Percentiles rank a stretch among this genome's conserved stretches.
These are phyloP conservation scores for Drosophila suzukii DNA, from an alignment of 1,140 invertebrate species.

Conservation along the genomic window DNA sequence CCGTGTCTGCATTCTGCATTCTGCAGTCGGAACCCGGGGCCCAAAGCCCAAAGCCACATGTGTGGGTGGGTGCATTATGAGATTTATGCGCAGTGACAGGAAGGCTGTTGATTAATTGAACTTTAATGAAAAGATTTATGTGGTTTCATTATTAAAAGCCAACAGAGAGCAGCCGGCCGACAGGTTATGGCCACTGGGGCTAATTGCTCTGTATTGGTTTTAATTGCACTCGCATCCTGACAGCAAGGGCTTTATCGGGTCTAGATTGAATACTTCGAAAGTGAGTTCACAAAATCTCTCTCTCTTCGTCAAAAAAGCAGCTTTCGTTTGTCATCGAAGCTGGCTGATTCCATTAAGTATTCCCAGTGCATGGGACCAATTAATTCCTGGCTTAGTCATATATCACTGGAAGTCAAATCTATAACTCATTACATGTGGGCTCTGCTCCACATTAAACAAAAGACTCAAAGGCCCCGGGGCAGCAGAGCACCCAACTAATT, in stretches of 20 bases:
- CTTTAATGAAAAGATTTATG: slow-evolving; percentile 82
- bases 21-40: slow-evolving; percentile 9
- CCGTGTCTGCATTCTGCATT: slow-evolving; percentile 32
- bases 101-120: slow-evolving; percentile 78
- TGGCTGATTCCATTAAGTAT: slow-evolving; percentile 45
- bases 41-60: slow-evolving; percentile 4
- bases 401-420: slow-evolving; percentile 63
- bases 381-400: slow-evolving; percentile 48
- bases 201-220: slow-evolving; percentile 63
- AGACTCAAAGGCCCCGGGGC: slow-evolving; percentile 9
- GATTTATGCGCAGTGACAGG: slow-evolving; percentile 77
- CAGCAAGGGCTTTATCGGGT: slow-evolving; percentile 6
- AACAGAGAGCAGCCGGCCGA: slow-evolving; percentile 22
- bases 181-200: slow-evolving; percentile 41
- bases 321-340: slow-evolving; percentile 29
- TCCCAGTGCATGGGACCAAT: slow-evolving; percentile 32
- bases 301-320: slow-evolving; percentile 10
- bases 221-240: slow-evolving; percentile 42
- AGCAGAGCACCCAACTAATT: slow-evolving; percentile 56
- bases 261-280: slow-evolving; percentile 2
- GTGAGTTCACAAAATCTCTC: not conserved
- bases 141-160: slow-evolving; percentile 72
- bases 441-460: slow-evolving; percentile 72
- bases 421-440: slow-evolving; percentile 70
- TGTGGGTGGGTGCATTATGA: slow-evolving; percentile 53